A percentile compares a stretch with the other conserved stretches of the same genome.
These are phyloP conservation scores for Allophyes oxyacanthae DNA, from an alignment of 2,888 invertebrate genomes.

Conservation along the genomic window DNA sequence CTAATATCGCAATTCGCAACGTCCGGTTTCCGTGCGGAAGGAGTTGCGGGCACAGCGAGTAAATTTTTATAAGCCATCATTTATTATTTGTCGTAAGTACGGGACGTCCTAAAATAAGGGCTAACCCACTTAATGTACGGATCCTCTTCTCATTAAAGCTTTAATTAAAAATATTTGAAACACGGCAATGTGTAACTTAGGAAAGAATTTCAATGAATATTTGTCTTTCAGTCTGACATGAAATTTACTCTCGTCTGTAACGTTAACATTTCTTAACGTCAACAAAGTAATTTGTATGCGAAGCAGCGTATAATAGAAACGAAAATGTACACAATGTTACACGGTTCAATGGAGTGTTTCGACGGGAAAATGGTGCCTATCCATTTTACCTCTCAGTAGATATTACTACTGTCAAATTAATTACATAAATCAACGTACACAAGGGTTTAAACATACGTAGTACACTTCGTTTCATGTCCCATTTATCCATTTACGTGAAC, in stretches of 20 bases:
- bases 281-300: conserved; percentile 7
- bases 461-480: conserved; percentile 9
- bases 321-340: not conserved
- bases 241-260: not conserved
- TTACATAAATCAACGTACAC: conserved; percentile 2
- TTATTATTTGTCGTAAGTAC: too few relatives aligned
- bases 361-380: too few relatives aligned
- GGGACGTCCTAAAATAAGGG: too few relatives aligned
- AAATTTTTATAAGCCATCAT: not conserved
- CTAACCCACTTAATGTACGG: too few relatives aligned
- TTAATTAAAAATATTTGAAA: conserved; percentile 37
- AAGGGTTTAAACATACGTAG: not conserved
- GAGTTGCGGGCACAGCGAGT: too few relatives aligned
- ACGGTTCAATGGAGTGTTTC: too few relatives aligned
- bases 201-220: conserved; percentile 42
- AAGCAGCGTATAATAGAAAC: not conserved
- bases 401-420: too few relatives aligned
- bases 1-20: too few relatives aligned
- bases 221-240: conserved; percentile 6
- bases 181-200: conserved; percentile 31
- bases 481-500: conserved; percentile 15
- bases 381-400: too few relatives aligned
- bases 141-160: conserved; percentile 20
- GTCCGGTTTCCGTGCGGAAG: too few relatives aligned
- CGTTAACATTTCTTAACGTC: not conserved